Base-by-base conservation (phyloP, 2,797 vertebrate genomes). In the Danionella dracula region DNA sequence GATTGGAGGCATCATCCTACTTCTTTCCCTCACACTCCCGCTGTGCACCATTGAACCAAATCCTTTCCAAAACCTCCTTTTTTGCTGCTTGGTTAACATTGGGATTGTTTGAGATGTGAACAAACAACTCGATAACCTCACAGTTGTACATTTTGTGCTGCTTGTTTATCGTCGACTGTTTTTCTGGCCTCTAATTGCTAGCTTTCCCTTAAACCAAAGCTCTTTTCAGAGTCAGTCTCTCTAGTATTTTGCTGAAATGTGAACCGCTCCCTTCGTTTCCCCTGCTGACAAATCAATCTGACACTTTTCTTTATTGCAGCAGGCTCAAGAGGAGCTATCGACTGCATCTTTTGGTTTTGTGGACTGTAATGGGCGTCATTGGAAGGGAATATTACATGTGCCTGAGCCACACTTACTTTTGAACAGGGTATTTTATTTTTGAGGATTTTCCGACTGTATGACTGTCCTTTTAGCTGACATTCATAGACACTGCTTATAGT, bases 251-350 rank as follows among this genome's bases (percentile, higher is more conserved):
- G 11, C 13, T 62, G 44, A 44, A 48, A 61, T 41, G 40, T 19
- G 42, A 40, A 49, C 37, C 44, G 16, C n/a, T 54, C 38, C 49
- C 64, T 60, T 20, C 11, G 13, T 31, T 34, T 31, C 68, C 38
- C 49, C 49, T 68, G 68, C 60, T 73, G 58, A 68, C 63, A 64
- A 60, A 66, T 65, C 37, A 72, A 58, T 63, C 53, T 58, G 41
- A 67, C 49, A 38, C 48, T 48, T 58, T 55, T 51, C 35, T 50
- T 41, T 57, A 23, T 65, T 61, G 50, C 40, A 23, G 45, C 35
- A 48, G 50, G 31, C 20, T 50, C 38, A 16, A 49, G 53, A 59
- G 46, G 23, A 54, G 13, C 29, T 37, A 44, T 66, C 10, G n/a
- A 48, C 15, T 40, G 20, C 54, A 9, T 60, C 41, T 1, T 54